phyloP scores from a whole-genome alignment of 2,888 invertebrate species.

The Lepidocyrtinus sp. region DNA sequence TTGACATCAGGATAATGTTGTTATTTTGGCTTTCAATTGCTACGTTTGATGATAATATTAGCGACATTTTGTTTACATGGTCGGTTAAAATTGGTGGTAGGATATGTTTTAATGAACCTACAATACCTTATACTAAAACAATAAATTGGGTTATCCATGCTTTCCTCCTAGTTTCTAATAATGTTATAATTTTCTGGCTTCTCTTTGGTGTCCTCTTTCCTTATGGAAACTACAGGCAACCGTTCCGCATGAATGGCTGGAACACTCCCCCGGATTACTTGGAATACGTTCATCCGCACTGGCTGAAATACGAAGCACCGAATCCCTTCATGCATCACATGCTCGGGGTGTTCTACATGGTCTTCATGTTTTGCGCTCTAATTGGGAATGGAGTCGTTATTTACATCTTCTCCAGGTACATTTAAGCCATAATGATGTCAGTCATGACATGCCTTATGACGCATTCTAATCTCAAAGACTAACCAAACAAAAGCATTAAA shows the following conservation, averaged over 20 bases:
- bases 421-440: constrained; percentile 5
- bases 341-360: constrained; percentile 82
- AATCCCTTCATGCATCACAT: constrained; percentile 86
- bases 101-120: neutral
- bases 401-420: constrained; percentile 85
- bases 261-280: constrained; percentile 85
- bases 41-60: constrained; percentile 8
- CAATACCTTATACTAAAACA: neutral
- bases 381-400: constrained; percentile 89
- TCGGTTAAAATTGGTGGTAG: neutral
- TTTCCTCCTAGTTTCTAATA: constrained; percentile 15
- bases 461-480: neutral
- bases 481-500: too few species aligned
- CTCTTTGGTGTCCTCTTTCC: neutral
- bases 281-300: constrained; percentile 85
- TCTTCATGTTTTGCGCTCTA: constrained; percentile 78
- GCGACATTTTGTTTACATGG: neutral
- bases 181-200: neutral
- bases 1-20: neutral
- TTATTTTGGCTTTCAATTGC: neutral
- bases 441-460: neutral
- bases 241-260: constrained; percentile 73
- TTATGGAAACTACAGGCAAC: constrained; percentile 46
- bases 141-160: neutral
- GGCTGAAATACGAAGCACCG: constrained; percentile 84